These are phyloP conservation scores for Madoqua kirkii DNA, from an alignment of 2,113 vertebrate species.

Conservation along the genomic window DNA sequence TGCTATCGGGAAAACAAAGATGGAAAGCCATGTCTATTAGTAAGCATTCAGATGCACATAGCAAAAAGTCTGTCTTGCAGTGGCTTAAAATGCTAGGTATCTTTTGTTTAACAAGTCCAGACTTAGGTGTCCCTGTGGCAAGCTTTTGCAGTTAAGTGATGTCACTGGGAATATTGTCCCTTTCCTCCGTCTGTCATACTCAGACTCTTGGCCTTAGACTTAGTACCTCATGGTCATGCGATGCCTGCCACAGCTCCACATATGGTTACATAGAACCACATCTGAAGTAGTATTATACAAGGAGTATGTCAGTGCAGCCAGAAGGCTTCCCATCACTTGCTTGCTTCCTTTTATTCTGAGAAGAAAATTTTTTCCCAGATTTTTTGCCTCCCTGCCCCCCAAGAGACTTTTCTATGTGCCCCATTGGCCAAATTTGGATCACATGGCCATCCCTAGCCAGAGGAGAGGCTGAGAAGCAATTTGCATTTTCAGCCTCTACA, in stretches of 20 bases:
- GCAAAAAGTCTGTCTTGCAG: not conserved
- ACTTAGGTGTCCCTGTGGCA: not conserved
- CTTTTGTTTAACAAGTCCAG: constrained; percentile 10
- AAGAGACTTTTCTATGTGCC: not conserved
- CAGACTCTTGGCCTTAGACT: not conserved
- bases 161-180: not conserved
- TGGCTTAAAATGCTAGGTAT: not conserved
- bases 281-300: not conserved
- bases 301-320: not conserved
- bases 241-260: not conserved
- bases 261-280: not conserved
- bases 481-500: not conserved
- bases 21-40: not conserved
- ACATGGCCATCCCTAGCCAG: not conserved
- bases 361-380: not conserved
- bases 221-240: not conserved
- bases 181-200: not conserved
- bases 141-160: not conserved
- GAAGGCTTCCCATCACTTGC: not conserved
- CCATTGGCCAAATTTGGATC: not conserved
- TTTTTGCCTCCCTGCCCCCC: not conserved
- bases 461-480: not conserved
- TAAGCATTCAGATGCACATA: not conserved
- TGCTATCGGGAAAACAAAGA: not conserved
- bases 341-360: not conserved